A percentile compares a stretch with the other conserved stretches of the same genome.
Conservation (phyloP, 2,888 invertebrate genomes). For the Drosophila longiperda region DNA sequence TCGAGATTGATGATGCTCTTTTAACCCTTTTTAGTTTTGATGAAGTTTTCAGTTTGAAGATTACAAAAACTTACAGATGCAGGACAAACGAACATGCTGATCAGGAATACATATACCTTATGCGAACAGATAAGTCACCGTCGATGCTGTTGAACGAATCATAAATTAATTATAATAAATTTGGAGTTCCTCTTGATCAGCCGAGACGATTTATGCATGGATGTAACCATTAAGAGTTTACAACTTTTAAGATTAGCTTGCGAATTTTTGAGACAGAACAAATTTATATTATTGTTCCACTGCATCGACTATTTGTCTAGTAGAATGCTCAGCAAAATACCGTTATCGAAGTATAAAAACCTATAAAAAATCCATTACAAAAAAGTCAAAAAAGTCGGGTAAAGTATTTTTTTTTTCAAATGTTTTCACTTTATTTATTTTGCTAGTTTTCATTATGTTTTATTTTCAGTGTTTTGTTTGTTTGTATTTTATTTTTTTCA, state of each 20-base stretch:
- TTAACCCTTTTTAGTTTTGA: not conserved
- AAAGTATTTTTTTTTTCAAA: conserved; percentile 57
- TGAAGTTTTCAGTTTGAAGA: not conserved
- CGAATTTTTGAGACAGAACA: not conserved
- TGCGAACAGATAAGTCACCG: not conserved
- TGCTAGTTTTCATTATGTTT: conserved; percentile 78
- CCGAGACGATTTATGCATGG: no score
- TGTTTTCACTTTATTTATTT: conserved; percentile 79
- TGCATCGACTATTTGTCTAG: not conserved
- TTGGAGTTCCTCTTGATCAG: not conserved
- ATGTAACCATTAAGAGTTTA: not conserved
- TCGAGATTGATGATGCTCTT: not conserved
- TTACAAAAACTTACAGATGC: not conserved
- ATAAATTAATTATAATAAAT: not conserved
- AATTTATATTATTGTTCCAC: not conserved
- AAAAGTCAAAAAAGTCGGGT: not conserved
- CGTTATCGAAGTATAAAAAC: not conserved
- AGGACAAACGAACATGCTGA: not conserved
- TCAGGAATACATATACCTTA: not conserved
- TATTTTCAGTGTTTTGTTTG: conserved; percentile 67
- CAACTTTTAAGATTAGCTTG: not conserved
- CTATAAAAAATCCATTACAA: not conserved
- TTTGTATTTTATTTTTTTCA: conserved; percentile 53
- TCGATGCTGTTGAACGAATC: not conserved
- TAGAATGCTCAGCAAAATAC: not conserved